These are phyloP conservation scores for Sitophilus oryzae DNA, from an alignment of 1,140 invertebrate genomes.

Conservation along the genomic window DNA sequence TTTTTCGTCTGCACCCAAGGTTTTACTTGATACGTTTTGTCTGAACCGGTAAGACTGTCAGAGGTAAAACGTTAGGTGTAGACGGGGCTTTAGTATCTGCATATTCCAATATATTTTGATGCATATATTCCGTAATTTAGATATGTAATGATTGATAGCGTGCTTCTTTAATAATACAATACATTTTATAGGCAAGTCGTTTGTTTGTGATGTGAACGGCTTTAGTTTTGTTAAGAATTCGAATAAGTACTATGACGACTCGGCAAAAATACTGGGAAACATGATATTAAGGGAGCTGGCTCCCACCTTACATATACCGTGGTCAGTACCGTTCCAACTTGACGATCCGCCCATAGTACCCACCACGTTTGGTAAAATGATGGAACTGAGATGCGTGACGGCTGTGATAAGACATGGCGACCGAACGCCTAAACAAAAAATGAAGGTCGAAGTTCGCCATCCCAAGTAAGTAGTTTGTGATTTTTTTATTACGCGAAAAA, in stretches of 20 bases:
- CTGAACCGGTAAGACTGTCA: too few species aligned
- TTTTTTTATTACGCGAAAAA: not conserved
- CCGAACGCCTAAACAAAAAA: constrained; percentile 98
- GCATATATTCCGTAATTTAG: constrained; percentile 6
- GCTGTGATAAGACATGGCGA: constrained; percentile 98
- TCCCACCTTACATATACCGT: constrained; percentile 92
- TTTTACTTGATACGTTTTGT: too few species aligned
- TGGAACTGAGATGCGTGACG: constrained; percentile 97
- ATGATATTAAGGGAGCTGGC: constrained; percentile 87
- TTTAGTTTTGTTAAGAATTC: constrained; percentile 99
- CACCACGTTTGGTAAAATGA: constrained; percentile 99
- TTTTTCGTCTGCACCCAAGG: too few species aligned
- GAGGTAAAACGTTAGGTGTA: too few species aligned
- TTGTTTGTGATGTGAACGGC: constrained; percentile 99
- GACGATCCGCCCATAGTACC: constrained; percentile 99
- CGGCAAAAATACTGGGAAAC: constrained; percentile 91
- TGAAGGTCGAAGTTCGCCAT: constrained; percentile 99
- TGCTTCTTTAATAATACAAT: constrained; percentile 83
- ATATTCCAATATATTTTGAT: too few species aligned
- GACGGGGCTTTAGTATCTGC: too few species aligned
- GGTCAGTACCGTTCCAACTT: constrained; percentile 92
- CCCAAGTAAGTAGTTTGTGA: constrained; percentile 65
- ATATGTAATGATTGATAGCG: constrained; percentile 18
- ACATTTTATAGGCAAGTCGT: constrained; percentile 63
- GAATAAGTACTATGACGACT: constrained; percentile 99